Conservation (phyloP, 2,888 invertebrate genomes). For the Chaitophorus viminalis region DNA sequence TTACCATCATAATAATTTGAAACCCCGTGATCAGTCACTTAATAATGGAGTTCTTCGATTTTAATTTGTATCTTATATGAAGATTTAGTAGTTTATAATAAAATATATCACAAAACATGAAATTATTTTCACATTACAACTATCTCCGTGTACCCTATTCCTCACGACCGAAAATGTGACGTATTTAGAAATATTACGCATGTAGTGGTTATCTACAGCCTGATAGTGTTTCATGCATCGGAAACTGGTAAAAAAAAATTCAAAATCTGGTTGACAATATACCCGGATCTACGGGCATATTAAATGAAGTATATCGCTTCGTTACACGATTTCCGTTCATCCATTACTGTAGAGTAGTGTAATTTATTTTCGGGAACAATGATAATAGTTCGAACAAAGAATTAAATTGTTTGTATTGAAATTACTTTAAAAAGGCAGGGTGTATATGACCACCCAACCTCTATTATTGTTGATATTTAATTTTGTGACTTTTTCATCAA, state of each 20-base stretch:
- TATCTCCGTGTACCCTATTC: conserved; percentile 1
- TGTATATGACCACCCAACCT: neutral
- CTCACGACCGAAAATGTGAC: neutral
- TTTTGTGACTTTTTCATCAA: conserved; percentile 17
- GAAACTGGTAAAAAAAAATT: conserved; percentile 10
- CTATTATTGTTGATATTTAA: neutral
- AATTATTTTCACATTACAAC: neutral
- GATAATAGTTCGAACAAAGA: conserved; percentile 9
- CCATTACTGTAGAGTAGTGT: conserved; percentile 1
- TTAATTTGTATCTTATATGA: neutral
- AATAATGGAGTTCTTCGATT: neutral
- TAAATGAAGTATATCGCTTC: conserved; percentile 32
- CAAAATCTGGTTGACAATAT: conserved; percentile 19
- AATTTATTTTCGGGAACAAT: conserved; percentile 55
- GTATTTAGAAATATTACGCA: neutral
- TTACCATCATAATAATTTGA: neutral
- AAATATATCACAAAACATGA: conserved; percentile 19
- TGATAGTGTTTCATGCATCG: neutral
- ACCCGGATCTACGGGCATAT: conserved; percentile 47
- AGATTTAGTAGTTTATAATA: neutral
- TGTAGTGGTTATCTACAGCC: neutral
- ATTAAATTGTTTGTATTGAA: conserved; percentile 46
- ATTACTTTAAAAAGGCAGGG: neutral
- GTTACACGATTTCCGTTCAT: conserved; percentile 47
- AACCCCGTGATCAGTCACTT: neutral